Evolutionary conservation across 2,797 vertebrate genomes (phyloP), one percentile per base, ranked within the genome.

Genomic region (Dallia pectoralis): DNA sequence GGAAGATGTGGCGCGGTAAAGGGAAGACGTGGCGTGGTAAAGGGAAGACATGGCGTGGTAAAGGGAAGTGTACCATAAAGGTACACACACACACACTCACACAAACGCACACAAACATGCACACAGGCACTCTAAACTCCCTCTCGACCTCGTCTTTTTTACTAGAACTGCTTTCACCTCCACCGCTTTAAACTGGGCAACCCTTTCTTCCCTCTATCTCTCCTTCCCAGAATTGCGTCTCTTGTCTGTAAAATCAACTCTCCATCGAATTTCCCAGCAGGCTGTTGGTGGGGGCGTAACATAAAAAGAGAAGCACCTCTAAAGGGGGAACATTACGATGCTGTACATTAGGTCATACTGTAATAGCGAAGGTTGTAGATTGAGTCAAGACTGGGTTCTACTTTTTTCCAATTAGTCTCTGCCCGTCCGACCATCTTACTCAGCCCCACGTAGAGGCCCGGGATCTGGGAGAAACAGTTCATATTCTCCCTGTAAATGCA

Each of bases 351-450:
- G 53, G 53, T 59, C 53, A 59, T 59, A 25, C 53, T 27, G 53
- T 59, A 59, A 25, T 25, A 25, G 53, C 25, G 22, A 59, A 59
- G 11, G 53, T 1, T 59, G 53, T 22, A 89, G 87, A 90, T 87
- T 88, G 85, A 91, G 89, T 90, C 90, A 89, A 89, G 90, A 86
- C 88, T 90, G 87, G 89, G 89, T 91, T 91, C 82, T 73, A 87
- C 86, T 88, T 85, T 82, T 88, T 86, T 86, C 87, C 89, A 91
- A 91, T 89, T 91, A 91, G 89, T 91, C 88, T 12, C 12, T 49
- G 3, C 51, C 44, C 29, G 49, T n/a, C 49, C 25, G 4, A 29
- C 68, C 30, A 15, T 69, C 48, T 69, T 67, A 70, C 56, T 67
- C 48, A 36, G 27, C 14, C 69, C 22, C 30, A 56, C 48, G 9